Conservation (phyloP, 1,140 invertebrate species). For the Macrobrachium rosenbergii region DNA sequence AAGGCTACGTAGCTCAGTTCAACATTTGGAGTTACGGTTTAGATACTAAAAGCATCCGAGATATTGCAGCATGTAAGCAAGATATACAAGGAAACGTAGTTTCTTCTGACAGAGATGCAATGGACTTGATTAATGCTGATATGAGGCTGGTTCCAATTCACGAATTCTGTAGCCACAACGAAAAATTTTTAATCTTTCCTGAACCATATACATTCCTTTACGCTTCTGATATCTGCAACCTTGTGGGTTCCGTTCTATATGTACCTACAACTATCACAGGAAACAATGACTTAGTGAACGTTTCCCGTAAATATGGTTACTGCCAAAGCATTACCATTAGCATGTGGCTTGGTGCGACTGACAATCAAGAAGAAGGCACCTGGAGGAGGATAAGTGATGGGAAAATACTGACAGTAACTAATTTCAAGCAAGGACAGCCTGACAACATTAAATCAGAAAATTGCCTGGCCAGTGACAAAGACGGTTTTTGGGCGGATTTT, state of each 20-base stretch:
- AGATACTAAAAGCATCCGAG: not conserved
- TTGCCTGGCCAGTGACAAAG: not conserved
- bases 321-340: not conserved
- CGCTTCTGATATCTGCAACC: too few relatives aligned
- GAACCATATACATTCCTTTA: not conserved
- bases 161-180: not conserved
- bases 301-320: not conserved
- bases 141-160: not conserved
- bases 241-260: too few relatives aligned
- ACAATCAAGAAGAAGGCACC: not conserved
- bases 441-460: conserved; percentile 7
- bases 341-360: conserved; percentile 32
- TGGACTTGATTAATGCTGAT: not conserved
- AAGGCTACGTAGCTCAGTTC: conserved; percentile 21
- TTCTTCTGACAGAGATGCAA: conserved; percentile 1
- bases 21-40: not conserved
- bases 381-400: conserved; percentile 5
- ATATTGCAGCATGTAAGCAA: not conserved
- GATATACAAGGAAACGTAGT: conserved; percentile 3
- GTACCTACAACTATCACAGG: not conserved
- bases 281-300: not conserved
- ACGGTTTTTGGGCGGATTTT: conserved; percentile 7
- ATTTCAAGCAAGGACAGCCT: not conserved
- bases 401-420: not conserved
- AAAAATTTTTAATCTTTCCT: conserved; percentile 26